Evolutionary conservation across 2,888 invertebrate genomes (phyloP).

Genomic region (Ectemnius lituratus): DNA sequence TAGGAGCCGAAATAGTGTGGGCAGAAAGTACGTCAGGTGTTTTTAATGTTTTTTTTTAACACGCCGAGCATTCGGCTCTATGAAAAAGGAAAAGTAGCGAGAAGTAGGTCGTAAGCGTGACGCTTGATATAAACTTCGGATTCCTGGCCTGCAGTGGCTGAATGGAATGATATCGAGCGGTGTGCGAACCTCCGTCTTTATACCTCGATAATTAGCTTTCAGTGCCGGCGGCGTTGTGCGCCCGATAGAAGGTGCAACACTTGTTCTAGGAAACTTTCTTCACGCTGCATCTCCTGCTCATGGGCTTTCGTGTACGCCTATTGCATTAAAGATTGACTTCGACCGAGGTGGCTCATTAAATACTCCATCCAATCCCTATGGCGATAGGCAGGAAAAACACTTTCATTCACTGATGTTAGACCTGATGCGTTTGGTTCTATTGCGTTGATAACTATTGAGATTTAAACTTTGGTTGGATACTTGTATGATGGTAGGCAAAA

Average conservation of each 20-base stretch:
- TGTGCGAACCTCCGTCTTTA: slow-evolving; percentile 14
- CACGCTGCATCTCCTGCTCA: slow-evolving; percentile 7
- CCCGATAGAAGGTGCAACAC: slow-evolving; percentile 10
- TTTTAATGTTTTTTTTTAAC: too few relatives aligned
- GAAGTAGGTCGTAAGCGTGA: slow-evolving; percentile 6
- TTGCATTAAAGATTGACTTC: slow-evolving; percentile 4
- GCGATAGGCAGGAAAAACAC: neutral
- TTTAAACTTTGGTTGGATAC: too few relatives aligned
- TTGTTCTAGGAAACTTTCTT: slow-evolving; percentile 18
- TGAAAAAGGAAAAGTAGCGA: neutral
- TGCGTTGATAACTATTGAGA: too few relatives aligned
- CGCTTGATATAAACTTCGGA: neutral
- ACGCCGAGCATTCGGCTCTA: neutral
- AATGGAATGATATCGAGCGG: slow-evolving; percentile 14
- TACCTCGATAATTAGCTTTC: slow-evolving; percentile 12
- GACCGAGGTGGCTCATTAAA: slow-evolving; percentile 8
- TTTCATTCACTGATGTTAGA: too few relatives aligned
- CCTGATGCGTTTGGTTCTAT: neutral
- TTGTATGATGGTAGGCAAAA: too few relatives aligned
- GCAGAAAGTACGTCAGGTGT: too few relatives aligned
- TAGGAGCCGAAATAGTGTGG: too few relatives aligned
- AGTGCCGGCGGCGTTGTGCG: slow-evolving; percentile 14
- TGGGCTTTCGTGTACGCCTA: slow-evolving; percentile 3
- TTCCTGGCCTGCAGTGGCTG: neutral
- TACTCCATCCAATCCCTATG: neutral